Evolutionary conservation across 2,888 invertebrate genomes (phyloP).

Genomic region (Rhagophthalmus giganteus): DNA sequence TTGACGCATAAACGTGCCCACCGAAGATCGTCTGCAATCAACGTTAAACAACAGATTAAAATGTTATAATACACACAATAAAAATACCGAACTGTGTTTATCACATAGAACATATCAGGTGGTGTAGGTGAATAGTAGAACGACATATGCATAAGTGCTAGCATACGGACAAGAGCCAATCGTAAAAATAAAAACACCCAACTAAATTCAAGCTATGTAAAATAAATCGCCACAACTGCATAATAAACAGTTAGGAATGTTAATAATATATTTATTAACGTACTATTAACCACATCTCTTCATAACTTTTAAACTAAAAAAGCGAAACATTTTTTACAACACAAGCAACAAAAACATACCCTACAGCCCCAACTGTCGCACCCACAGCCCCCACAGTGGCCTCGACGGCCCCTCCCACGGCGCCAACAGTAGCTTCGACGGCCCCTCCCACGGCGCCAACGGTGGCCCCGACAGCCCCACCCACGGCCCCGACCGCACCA

Average conservation of each 20-base stretch:
- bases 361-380: conserved; percentile 46
- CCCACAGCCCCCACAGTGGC: conserved; percentile 46
- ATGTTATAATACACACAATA: no score
- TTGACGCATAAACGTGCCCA: conserved; percentile 82
- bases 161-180: conserved; percentile 9
- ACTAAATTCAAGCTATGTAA: conserved; percentile 9
- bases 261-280: no score
- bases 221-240: conserved; percentile 5
- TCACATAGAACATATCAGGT: conserved; percentile 1
- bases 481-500: conserved; percentile 47
- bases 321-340: conserved; percentile 9
- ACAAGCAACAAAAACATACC: conserved; percentile 44
- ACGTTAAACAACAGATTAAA: not conserved
- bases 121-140: conserved; percentile 4
- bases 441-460: conserved; percentile 48
- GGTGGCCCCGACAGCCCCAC: conserved; percentile 46
- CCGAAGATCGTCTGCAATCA: conserved; percentile 73
- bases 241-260: no score
- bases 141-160: conserved; percentile 6
- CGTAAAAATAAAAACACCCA: conserved; percentile 10
- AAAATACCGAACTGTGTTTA: no score
- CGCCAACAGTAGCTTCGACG: conserved; percentile 49
- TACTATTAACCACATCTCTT: not conserved
- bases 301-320: conserved; percentile 1
- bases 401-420: conserved; percentile 47